Evolutionary conservation across 2,113 vertebrate species (phyloP).

Genomic region (Apus apus): DNA sequence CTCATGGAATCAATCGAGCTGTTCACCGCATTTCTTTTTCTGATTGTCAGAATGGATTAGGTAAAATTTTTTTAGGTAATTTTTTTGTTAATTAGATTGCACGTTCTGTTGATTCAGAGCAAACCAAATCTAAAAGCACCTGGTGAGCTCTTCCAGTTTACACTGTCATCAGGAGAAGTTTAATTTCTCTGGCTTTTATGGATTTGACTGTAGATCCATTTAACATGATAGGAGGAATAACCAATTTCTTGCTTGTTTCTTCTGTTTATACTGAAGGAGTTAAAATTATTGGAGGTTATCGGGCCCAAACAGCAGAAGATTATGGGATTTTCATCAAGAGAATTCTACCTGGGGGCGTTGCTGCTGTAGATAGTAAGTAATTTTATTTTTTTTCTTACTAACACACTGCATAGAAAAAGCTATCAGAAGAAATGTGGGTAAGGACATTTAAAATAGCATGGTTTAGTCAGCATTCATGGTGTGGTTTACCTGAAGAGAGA

Average conservation of each 20-base stretch:
- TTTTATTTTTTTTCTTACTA: background rate
- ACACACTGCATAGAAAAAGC: background rate
- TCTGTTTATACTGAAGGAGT: slow-evolving; percentile 75
- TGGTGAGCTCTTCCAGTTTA: background rate
- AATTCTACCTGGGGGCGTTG: slow-evolving; percentile 81
- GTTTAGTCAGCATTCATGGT: background rate
- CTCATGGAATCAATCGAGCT: slow-evolving; percentile 83
- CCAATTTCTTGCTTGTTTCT: background rate
- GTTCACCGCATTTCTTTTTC: slow-evolving; percentile 83
- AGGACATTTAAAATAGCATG: background rate
- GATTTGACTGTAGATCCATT: background rate
- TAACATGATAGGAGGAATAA: background rate
- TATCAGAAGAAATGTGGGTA: background rate
- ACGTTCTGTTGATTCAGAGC: background rate
- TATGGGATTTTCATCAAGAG: slow-evolving; percentile 88
- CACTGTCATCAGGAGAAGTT: background rate
- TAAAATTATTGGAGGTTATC: slow-evolving; percentile 86
- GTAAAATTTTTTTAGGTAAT: slow-evolving; percentile 38
- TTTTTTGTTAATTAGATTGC: slow-evolving; percentile 76
- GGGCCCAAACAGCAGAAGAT: slow-evolving; percentile 82
- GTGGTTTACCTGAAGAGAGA: background rate
- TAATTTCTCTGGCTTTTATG: background rate
- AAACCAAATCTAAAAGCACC: background rate
- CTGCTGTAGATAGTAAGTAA: slow-evolving; percentile 81
- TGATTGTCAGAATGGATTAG: slow-evolving; percentile 85